Base-by-base conservation (phyloP, 2,113 vertebrate genomes). In the Spermophilus dauricus region DNA sequence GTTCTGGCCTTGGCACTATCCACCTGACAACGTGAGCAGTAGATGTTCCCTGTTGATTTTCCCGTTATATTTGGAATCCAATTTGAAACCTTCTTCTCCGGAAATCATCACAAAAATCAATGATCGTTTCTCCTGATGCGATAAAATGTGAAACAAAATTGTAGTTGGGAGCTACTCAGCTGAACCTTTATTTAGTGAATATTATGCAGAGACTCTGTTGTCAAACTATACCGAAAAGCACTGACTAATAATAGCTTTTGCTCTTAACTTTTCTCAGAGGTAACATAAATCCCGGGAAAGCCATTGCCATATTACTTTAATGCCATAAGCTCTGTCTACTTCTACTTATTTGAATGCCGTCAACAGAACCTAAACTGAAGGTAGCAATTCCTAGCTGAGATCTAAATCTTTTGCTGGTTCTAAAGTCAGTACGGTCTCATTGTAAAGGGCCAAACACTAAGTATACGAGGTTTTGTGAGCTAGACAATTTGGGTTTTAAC, bases 401-500 rank as follows among this genome's bases (percentile, higher is more conserved):
- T 45, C 8, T 3, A 18, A 6, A 9, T 24, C 37, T 86, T 45
- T 37, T 28, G 0, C 26, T 63, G 72, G 8, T 28, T 51, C 42
- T 67, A 1, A 11, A 17, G 53, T 45, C 42, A 6, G 0, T 1
- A 2, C 7, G 22, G 8, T 42, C 20, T 3, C 39, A n/a, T 8
- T n/a, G 6, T 9, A 1, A 30, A 78, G 7, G 30, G 11, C 28
- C 39, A 56, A 13, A 6, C 8, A 26, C 9, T 42, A 53, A 7
- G 8, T 8, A 9, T 1, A 4, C 22, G 14, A 26, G 26, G 37
- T 48, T 76, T 37, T 6, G 5, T 34, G 70, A 56, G 3, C 32
- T 2, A 2, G 12, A 0, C 0, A 4, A 4, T 30, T 32, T 91
- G 1, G 0, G 0, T 22, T 30, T 78, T 61, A 28, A 2, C 32